Evolutionary conservation across 2,888 invertebrate species (phyloP).

Genomic region (Phengaris arion): DNA sequence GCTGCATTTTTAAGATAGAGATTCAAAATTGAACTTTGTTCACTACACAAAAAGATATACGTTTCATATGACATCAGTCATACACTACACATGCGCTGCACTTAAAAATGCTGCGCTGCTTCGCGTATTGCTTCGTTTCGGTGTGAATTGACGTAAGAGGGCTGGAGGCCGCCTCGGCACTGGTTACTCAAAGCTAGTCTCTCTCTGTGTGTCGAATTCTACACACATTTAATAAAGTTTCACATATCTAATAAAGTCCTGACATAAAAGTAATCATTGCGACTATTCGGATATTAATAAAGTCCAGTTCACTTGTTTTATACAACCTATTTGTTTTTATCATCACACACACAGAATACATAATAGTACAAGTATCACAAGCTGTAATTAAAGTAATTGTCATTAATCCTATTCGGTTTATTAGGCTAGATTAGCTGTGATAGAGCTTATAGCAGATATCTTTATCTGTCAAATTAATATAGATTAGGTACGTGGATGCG

Average conservation of each 20-base stretch:
- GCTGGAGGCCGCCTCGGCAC: too few relatives aligned
- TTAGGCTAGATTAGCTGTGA: not conserved
- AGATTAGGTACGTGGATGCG: not conserved
- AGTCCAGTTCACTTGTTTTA: not conserved
- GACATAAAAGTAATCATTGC: not conserved
- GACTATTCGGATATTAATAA: not conserved
- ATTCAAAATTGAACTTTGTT: too few relatives aligned
- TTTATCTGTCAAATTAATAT: conserved; percentile 23
- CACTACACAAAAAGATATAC: too few relatives aligned
- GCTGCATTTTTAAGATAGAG: too few relatives aligned
- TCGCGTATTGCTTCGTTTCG: too few relatives aligned
- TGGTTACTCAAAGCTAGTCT: too few relatives aligned
- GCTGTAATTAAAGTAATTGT: not conserved
- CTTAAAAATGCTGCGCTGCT: too few relatives aligned
- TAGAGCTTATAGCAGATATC: conserved; percentile 2
- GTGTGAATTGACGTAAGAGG: too few relatives aligned
- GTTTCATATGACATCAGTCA: too few relatives aligned
- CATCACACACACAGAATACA: not conserved
- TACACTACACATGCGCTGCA: too few relatives aligned
- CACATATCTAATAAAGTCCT: not conserved
- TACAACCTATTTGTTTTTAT: conserved; percentile 8
- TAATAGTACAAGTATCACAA: not conserved
- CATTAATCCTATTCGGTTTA: not conserved
- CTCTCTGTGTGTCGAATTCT: too few relatives aligned
- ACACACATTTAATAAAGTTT: too few relatives aligned